phyloP scores from a whole-genome alignment of 2,888 invertebrate genomes.

The Limnephilus auricula region DNA sequence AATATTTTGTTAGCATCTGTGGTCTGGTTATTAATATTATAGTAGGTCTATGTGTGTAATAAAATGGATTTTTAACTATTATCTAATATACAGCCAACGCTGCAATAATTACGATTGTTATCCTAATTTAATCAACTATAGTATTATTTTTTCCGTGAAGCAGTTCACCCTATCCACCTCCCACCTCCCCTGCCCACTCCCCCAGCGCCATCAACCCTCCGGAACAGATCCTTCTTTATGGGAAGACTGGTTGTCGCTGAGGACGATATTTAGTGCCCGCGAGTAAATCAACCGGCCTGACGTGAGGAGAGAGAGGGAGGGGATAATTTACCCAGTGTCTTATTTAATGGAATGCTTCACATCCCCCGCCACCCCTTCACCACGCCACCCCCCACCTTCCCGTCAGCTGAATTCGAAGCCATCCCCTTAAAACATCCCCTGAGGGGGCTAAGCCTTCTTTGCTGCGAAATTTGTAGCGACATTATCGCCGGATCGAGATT shows the following conservation, averaged over 20 bases:
- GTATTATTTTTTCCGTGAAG: slow-evolving; percentile 34
- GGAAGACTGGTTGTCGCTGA: slow-evolving; percentile 67
- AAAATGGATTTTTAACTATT: not conserved
- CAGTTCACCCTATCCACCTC: not conserved
- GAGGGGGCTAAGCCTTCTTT: slow-evolving; percentile 61
- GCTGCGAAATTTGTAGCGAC: slow-evolving; percentile 64
- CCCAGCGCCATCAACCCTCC: slow-evolving; percentile 58
- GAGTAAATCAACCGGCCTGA: slow-evolving; percentile 67
- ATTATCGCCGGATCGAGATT: slow-evolving; percentile 58
- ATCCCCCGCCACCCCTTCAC: slow-evolving; percentile 49
- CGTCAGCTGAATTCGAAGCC: slow-evolving; percentile 45
- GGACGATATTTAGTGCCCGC: slow-evolving; percentile 67
- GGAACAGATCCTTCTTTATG: slow-evolving; percentile 67
- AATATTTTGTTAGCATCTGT: too few species aligned
- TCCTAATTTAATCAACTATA: slow-evolving; percentile 16
- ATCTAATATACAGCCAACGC: not conserved
- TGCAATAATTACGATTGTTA: not conserved
- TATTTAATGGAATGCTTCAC: slow-evolving; percentile 66
- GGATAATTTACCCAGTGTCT: slow-evolving; percentile 67
- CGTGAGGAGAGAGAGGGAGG: slow-evolving; percentile 59
- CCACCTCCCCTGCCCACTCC: slow-evolving; percentile 31
- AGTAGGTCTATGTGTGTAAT: not conserved
- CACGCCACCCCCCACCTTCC: slow-evolving; percentile 46
- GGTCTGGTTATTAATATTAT: not conserved
- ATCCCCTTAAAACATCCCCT: slow-evolving; percentile 37